Conservation (phyloP, 2,888 invertebrate species). For the Lagria hirta region DNA sequence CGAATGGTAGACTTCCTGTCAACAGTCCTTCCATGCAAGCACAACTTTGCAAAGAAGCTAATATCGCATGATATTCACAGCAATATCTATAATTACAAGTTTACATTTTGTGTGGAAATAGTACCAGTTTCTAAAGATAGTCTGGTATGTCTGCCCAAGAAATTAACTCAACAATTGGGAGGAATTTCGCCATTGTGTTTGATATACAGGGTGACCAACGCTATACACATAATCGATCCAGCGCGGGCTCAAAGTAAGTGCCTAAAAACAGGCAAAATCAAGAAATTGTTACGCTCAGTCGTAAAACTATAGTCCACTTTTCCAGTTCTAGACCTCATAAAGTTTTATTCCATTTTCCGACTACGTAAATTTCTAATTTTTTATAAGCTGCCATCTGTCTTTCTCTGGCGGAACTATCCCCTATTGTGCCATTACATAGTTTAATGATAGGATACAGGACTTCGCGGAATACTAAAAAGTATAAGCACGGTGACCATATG, state of each 20-base stretch:
- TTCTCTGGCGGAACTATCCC: too few relatives aligned
- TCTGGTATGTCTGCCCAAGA: conserved; percentile 85
- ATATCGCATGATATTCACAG: conserved; percentile 97
- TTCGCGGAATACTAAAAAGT: too few relatives aligned
- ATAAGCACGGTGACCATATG: too few relatives aligned
- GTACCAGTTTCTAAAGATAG: conserved; percentile 95
- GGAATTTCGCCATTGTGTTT: conserved; percentile 87
- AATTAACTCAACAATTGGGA: conserved; percentile 82
- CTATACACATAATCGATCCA: conserved; percentile 93
- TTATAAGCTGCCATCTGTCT: too few relatives aligned
- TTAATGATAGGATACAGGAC: too few relatives aligned
- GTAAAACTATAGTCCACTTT: too few relatives aligned
- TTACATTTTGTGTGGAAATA: conserved; percentile 91
- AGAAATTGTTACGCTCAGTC: too few relatives aligned
- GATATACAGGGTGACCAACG: conserved; percentile 83
- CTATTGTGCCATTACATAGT: too few relatives aligned
- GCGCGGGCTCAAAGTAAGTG: conserved; percentile 74
- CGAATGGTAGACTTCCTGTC: conserved; percentile 94
- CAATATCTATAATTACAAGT: conserved; percentile 96
- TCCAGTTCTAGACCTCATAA: too few relatives aligned
- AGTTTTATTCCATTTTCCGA: too few relatives aligned
- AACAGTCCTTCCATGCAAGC: conserved; percentile 84
- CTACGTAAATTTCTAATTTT: too few relatives aligned
- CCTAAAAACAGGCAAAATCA: conserved; percentile 4
- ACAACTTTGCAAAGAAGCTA: conserved; percentile 88